A percentile compares a stretch with the other conserved stretches of the same genome.
Conservation (phyloP, 1,140 invertebrate species). For the Calliphora vicina region DNA sequence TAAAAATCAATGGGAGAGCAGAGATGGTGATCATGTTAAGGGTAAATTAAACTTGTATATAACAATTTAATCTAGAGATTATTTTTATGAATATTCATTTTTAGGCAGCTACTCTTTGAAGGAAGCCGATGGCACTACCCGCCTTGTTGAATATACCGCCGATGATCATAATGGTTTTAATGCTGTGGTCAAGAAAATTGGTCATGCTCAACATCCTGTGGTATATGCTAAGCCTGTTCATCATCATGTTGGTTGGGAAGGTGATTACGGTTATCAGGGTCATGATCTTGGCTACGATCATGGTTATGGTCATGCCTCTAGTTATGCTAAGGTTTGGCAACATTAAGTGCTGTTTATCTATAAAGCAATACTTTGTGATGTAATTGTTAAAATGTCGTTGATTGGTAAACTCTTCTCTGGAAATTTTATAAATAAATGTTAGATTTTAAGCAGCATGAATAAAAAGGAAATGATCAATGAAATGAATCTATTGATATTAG, state of each 20-base stretch:
- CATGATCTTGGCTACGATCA: not conserved
- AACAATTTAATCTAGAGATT: not conserved
- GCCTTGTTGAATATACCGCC: slow-evolving; percentile 68
- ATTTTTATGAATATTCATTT: not conserved
- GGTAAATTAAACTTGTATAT: not conserved
- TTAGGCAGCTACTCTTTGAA: slow-evolving; percentile 67
- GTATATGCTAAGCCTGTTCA: slow-evolving; percentile 45
- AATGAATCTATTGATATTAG: too few relatives aligned
- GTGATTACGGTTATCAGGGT: not conserved
- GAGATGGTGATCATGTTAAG: slow-evolving; percentile 59
- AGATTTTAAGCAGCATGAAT: not conserved
- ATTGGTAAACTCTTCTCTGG: not conserved
- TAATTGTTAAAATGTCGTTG: not conserved
- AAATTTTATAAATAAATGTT: not conserved
- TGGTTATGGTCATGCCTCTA: not conserved
- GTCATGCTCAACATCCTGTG: slow-evolving; percentile 64
- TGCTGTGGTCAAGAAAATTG: slow-evolving; percentile 66
- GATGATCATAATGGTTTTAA: slow-evolving; percentile 66
- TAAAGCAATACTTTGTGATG: not conserved
- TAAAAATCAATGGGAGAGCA: slow-evolving; percentile 62
- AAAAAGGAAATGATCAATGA: too few relatives aligned
- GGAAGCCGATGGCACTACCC: slow-evolving; percentile 68
- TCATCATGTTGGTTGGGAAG: not conserved
- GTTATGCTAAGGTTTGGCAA: slow-evolving; percentile 7
- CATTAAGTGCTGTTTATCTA: not conserved